A percentile compares a stretch with the other conserved stretches of the same genome.
phyloP scores from a whole-genome alignment of 1,140 invertebrate species.

The Polypedilum pembai region DNA sequence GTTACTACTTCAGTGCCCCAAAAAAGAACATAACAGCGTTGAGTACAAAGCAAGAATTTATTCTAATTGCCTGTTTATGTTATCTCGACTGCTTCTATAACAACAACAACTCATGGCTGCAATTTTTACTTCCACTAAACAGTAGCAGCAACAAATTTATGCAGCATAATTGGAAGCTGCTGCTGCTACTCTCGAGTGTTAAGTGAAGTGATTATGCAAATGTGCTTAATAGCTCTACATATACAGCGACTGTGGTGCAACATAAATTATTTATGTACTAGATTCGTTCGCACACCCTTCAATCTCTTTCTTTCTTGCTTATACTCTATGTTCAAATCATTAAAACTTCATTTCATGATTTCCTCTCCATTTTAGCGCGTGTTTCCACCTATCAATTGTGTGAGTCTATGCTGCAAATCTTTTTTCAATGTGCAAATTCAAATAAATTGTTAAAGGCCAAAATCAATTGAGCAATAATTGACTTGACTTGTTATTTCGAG shows the following conservation, averaged over 20 bases:
- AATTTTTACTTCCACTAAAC: no score
- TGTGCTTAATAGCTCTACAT: constrained; percentile 12
- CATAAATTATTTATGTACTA: constrained; percentile 1
- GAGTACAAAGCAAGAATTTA: not conserved
- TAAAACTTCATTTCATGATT: not conserved
- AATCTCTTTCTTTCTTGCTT: not conserved
- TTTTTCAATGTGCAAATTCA: not conserved
- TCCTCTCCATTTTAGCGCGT: not conserved
- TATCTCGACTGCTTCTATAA: not conserved
- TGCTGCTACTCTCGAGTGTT: not conserved
- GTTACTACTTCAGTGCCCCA: not conserved
- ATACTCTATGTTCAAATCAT: not conserved
- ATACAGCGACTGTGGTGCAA: not conserved
- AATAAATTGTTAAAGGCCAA: not conserved
- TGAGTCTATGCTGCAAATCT: not conserved
- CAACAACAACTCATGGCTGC: no score
- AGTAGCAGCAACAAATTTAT: not conserved
- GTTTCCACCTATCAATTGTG: not conserved
- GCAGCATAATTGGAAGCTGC: constrained; percentile 10
- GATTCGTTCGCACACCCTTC: not conserved
- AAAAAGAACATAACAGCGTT: not conserved
- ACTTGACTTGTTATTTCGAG: no score
- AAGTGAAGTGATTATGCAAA: constrained; percentile 5
- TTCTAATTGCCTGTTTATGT: constrained; percentile 12
- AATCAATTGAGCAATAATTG: constrained; percentile 15